A percentile compares a stretch with the other conserved stretches of the same genome.
These are phyloP conservation scores for Drosophila mayaguana DNA, from an alignment of 2,888 invertebrate genomes.

Conservation along the genomic window DNA sequence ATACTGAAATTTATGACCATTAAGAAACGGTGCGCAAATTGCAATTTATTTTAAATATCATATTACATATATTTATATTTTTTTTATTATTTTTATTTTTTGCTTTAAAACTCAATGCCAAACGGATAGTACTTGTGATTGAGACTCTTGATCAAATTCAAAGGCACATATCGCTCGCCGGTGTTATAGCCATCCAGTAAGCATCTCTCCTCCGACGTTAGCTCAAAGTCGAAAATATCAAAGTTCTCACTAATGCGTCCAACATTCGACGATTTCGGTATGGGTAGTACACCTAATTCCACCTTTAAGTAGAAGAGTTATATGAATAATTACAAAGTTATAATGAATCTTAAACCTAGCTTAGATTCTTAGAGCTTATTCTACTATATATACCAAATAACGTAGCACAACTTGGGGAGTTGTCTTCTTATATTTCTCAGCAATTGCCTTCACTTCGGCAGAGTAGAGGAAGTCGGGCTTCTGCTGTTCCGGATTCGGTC, in stretches of 20 bases:
- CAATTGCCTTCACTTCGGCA: conserved; percentile 86
- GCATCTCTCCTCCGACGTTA: conserved; percentile 86
- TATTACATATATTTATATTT: neutral
- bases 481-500: conserved; percentile 85
- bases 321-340: neutral
- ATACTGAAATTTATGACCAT: neutral
- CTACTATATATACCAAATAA: conserved; percentile 86
- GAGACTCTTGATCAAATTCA: conserved; percentile 76
- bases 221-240: conserved; percentile 87
- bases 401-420: conserved; percentile 88
- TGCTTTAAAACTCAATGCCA: conserved; percentile 79
- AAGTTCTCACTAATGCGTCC: conserved; percentile 86
- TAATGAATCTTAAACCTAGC: neutral
- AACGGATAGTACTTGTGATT: conserved; percentile 85
- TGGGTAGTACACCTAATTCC: conserved; percentile 86
- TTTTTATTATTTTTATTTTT: neutral
- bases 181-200: conserved; percentile 86
- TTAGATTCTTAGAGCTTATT: neutral
- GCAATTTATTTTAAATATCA: conserved; percentile 16
- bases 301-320: conserved; percentile 83
- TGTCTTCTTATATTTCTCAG: conserved; percentile 88
- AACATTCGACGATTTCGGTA: conserved; percentile 87
- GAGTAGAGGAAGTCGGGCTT: conserved; percentile 86
- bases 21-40: neutral
- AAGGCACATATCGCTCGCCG: conserved; percentile 78